Conservation (phyloP, 2,888 invertebrate species). For the Axea sp. region DNA sequence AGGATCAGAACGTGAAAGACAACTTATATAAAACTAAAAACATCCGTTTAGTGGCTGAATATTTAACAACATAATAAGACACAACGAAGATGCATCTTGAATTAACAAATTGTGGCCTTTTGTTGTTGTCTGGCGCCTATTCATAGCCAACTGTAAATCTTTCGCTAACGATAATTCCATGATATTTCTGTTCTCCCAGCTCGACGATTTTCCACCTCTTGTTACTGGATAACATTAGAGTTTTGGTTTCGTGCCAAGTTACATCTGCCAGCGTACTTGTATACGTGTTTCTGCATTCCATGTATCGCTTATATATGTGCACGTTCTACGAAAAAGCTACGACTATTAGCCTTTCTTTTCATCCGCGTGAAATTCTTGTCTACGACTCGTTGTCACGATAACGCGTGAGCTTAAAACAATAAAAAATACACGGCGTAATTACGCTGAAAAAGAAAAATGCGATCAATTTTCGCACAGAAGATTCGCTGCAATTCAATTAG, state of each 20-base stretch:
- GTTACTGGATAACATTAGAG: constrained; percentile 74
- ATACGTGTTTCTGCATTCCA: constrained; percentile 8
- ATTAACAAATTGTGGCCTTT: constrained; percentile 10
- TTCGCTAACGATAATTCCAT: constrained; percentile 69
- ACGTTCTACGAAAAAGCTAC: constrained; percentile 1
- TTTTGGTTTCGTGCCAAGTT: constrained; percentile 73
- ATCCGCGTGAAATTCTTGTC: neutral
- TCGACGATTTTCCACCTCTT: constrained; percentile 63
- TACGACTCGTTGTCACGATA: neutral
- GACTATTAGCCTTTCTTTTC: neutral
- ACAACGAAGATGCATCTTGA: neutral
- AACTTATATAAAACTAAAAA: neutral
- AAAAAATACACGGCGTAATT: no score
- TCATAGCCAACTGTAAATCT: constrained; percentile 66
- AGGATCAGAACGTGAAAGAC: neutral
- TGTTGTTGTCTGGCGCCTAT: constrained; percentile 30
- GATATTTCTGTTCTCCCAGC: constrained; percentile 58
- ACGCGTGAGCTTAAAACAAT: no score
- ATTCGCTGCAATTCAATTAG: no score
- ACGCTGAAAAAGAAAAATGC: no score
- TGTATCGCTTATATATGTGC: constrained; percentile 13
- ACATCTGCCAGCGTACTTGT: constrained; percentile 63
- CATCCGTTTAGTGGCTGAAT: constrained; percentile 8
- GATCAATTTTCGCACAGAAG: no score
- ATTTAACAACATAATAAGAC: constrained; percentile 6